Conservation (phyloP, 2,888 invertebrate genomes). For the Arrhopalites spinosus region DNA sequence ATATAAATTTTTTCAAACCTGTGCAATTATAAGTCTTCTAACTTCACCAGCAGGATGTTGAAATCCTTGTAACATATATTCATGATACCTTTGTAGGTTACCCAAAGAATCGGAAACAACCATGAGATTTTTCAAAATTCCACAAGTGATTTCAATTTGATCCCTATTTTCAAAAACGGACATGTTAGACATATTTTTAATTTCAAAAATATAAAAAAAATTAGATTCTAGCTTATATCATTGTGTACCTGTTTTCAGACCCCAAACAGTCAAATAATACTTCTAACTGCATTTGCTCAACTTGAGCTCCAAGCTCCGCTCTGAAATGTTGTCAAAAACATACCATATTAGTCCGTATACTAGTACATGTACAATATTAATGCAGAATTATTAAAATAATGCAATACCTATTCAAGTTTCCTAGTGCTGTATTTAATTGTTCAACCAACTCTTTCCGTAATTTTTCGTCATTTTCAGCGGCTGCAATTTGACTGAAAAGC, state of each 20-base stretch:
- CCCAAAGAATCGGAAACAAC: slow-evolving; percentile 47
- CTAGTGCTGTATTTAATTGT: slow-evolving; percentile 48
- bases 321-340: slow-evolving; percentile 33
- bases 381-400: no score
- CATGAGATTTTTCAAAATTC: slow-evolving; percentile 53
- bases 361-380: no score
- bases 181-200: neutral
- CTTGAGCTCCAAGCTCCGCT: slow-evolving; percentile 43
- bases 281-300: slow-evolving; percentile 45
- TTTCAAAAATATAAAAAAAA: neutral
- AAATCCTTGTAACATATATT: slow-evolving; percentile 51
- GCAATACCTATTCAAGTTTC: slow-evolving; percentile 19
- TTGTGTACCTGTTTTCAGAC: slow-evolving; percentile 19
- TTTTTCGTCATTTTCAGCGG: slow-evolving; percentile 23
- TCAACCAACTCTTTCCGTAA: slow-evolving; percentile 42
- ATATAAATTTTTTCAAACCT: slow-evolving; percentile 44
- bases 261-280: slow-evolving; percentile 52
- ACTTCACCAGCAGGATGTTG: slow-evolving; percentile 50
- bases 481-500: slow-evolving; percentile 22
- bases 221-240: no score
- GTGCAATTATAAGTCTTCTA: slow-evolving; percentile 48
- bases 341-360: no score
- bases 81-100: slow-evolving; percentile 48
- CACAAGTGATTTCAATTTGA: slow-evolving; percentile 50
- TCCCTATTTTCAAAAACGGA: slow-evolving; percentile 37